Evolutionary conservation across 2,888 invertebrate species (phyloP), one percentile per base, ranked within the genome.

Genomic region (Proisotoma minuta): DNA sequence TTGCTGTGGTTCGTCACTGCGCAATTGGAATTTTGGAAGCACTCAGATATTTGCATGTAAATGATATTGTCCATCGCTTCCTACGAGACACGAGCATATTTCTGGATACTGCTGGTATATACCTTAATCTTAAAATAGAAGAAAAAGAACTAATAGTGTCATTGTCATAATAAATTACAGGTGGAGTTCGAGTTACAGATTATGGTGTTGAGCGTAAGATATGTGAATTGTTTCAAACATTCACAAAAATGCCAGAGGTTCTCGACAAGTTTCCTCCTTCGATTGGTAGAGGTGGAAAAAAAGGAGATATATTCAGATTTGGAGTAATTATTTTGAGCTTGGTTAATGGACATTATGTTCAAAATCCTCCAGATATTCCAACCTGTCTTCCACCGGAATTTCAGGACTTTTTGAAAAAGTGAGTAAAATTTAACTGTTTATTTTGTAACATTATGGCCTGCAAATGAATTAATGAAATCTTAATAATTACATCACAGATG

Each of bases 11-110:
- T 5, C 81, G 86, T 29, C 82, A 84, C 75, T 82, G 91, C 29
- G 86, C 87, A 0, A 80, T 81, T 52, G 89, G 88, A 28, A 82
- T 92, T 27, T 80, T 93, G 2, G 82, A 84, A 57, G 91, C 88
- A 15, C 78, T 94, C 29, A 84, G 84, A 40, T 91, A 86, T 76
- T 80, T 95, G 60, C 94, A 95, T 76, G 83, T 85, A 72, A 87
- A 87, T 66, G 87, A 88, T 68, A 85, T 93, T 1, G 85, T 91
- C 18, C 93, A 95, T 77, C 86, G 87, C 75, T 87, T 90, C 77
- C 79, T 95, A n/a, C 80, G 87, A 63, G 85, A 85, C 73, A 84
- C 85, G 22, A 87, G 85, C 69, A 84, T 91, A 59, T 87, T 85
- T 75, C 79, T 91, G 76, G 87, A 87, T 73, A 82, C 84, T 27